phyloP scores from a whole-genome alignment of 2,888 invertebrate genomes.

The Dusona sp. region DNA sequence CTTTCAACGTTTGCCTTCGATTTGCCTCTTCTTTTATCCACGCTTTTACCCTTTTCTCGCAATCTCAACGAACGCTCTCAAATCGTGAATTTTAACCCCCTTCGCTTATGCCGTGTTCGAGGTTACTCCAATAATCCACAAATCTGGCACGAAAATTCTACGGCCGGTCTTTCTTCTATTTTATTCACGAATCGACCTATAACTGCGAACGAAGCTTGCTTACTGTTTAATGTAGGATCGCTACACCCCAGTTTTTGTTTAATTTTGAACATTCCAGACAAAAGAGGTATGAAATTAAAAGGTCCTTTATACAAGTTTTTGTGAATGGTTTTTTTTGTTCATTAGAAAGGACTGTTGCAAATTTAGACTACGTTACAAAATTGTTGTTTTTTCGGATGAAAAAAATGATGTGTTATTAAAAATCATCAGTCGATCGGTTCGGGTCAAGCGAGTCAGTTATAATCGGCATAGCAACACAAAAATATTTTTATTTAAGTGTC shows the following conservation, averaged over 20 bases:
- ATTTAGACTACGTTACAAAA: no score
- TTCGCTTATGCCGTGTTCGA: neutral
- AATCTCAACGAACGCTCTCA: conserved; percentile 33
- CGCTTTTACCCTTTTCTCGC: neutral
- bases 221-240: conserved; percentile 20
- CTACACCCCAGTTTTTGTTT: neutral
- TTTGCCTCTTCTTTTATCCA: neutral
- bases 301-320: neutral
- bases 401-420: no score
- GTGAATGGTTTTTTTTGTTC: neutral
- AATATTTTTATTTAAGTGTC: neutral
- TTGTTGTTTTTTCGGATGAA: neutral
- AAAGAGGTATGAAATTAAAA: neutral
- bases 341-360: neutral
- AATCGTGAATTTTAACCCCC: conserved; percentile 20
- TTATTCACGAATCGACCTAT: conserved; percentile 6
- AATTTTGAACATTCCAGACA: neutral
- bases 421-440: neutral
- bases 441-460: neutral
- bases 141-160: conserved; percentile 33
- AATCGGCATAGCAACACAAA: neutral
- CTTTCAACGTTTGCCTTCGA: conserved; percentile 19
- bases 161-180: neutral
- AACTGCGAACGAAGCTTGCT: conserved; percentile 24
- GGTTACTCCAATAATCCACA: conserved; percentile 43